Percentiles rank a stretch among this genome's conserved stretches.
phyloP scores from a whole-genome alignment of 2,797 vertebrate genomes.

The Poecilia velifera region DNA sequence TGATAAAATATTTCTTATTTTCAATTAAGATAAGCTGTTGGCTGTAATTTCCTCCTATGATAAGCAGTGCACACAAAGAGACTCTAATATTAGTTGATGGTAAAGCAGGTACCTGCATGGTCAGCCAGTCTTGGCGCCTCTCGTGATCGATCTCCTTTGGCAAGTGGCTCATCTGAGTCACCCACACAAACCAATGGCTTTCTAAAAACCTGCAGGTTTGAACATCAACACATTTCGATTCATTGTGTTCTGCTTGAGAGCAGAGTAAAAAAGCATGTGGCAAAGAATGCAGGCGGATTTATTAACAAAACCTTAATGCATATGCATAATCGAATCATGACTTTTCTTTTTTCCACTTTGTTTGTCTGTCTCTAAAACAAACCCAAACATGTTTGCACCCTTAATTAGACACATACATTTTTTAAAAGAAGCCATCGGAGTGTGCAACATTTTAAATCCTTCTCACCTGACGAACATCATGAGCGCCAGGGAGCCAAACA shows the following conservation, averaged over 20 bases:
- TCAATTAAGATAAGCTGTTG: background rate
- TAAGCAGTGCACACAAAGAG: background rate
- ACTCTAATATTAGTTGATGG: background rate
- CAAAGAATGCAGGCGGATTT: background rate
- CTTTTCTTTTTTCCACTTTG: background rate
- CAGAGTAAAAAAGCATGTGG: background rate
- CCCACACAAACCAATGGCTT: constrained; percentile 98
- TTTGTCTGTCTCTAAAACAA: background rate
- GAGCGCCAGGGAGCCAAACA: constrained; percentile 84
- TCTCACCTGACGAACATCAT: constrained; percentile 15
- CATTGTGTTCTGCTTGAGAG: background rate
- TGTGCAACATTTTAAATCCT: background rate
- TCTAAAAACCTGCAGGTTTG: constrained; percentile 87
- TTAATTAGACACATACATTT: background rate
- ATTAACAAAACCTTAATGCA: background rate
- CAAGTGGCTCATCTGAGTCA: constrained; percentile 97
- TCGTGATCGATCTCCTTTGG: constrained; percentile 93
- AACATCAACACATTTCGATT: background rate
- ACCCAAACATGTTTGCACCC: background rate
- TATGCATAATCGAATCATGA: background rate
- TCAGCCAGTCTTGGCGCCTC: constrained; percentile 91
- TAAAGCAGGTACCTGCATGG: constrained; percentile 84
- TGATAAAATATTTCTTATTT: background rate
- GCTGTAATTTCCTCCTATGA: background rate
- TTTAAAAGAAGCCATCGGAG: background rate